Base-by-base conservation (phyloP, 2,888 invertebrate species). In the Drosophila rubida region DNA sequence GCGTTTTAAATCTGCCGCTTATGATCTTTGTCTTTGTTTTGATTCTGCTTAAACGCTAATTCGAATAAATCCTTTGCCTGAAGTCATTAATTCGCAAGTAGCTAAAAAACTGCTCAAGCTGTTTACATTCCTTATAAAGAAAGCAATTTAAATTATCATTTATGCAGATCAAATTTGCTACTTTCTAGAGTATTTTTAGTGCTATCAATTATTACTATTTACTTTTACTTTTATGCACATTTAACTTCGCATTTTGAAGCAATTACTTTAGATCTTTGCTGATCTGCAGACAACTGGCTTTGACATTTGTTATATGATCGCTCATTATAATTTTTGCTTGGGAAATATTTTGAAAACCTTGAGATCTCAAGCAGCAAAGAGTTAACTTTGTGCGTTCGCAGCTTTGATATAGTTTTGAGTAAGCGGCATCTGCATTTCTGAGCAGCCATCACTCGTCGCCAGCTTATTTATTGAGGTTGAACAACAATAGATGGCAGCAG, bases 381-480 rank as follows among this genome's bases (percentile, higher is more conserved):
- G 32, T 32, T 32, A n/a, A 11, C 32, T 4, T 32, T 2, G n/a
- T n/a, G 2, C n/a, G 16, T 2, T 37, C n/a, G 14, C 14, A 32
- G 2, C 11, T 32, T 46, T 7, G 16, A 46, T 19, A 30, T 32
- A 13, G 16, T 32, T 30, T 30, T 13, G 9, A 30, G 27, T 42
- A 53, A 42, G 22, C 53, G 13, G 7, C n/a, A 32, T 22, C 42
- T 42, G 4, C 8, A 25, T 53, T 22, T 42, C 30, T 16, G 19
- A 30, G 41, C 30, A 27, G 13, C 4, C 19, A 16, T 19, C 9
- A 19, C 19, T n/a, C 27, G 8, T 14, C 11, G 5, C 22, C 1
- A 6, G 11, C 7, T 22, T 30, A 42, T 59, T 62, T 57, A 57
- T 57, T 55, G 32, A 27, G 53, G 53, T 42, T 53, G 9, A 42